These are phyloP conservation scores for Mizuhopecten yessoensis DNA, from an alignment of 1,140 invertebrate genomes.

Conservation along the genomic window DNA sequence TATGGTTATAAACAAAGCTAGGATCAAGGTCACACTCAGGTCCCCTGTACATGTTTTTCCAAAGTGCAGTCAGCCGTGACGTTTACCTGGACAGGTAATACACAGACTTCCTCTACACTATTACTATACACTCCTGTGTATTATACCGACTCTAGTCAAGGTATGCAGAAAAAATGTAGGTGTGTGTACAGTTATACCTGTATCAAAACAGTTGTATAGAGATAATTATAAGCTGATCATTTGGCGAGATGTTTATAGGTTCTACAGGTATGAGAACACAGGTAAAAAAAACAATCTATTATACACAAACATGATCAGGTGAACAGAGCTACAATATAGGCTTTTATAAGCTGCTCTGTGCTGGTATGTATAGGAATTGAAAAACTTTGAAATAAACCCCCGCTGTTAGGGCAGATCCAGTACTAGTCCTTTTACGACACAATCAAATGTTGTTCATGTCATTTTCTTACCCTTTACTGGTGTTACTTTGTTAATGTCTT, in stretches of 20 bases:
- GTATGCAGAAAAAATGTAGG: slow-evolving; percentile 38
- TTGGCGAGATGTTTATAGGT: slow-evolving; percentile 1
- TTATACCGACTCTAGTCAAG: not conserved
- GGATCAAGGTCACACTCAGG: slow-evolving; percentile 3
- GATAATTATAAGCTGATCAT: slow-evolving; percentile 33
- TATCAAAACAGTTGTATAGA: slow-evolving; percentile 13
- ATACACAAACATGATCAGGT: no score
- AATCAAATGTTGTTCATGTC: no score
- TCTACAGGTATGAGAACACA: not conserved
- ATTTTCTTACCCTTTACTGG: no score
- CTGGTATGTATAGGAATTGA: not conserved
- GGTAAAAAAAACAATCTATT: not conserved
- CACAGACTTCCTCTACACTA: slow-evolving; percentile 21
- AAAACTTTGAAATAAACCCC: not conserved
- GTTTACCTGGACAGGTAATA: slow-evolving; percentile 18
- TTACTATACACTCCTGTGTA: no score
- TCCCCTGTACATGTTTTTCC: slow-evolving; percentile 32
- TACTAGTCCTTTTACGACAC: no score
- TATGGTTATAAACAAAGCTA: slow-evolving; percentile 22
- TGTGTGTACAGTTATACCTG: not conserved
- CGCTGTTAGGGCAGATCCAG: not conserved
- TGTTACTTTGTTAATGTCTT: no score
- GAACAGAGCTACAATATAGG: not conserved
- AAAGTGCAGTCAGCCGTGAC: not conserved
- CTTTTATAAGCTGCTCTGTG: not conserved